phyloP scores from a whole-genome alignment of 2,888 invertebrate genomes.

The Calameuta idolon region DNA sequence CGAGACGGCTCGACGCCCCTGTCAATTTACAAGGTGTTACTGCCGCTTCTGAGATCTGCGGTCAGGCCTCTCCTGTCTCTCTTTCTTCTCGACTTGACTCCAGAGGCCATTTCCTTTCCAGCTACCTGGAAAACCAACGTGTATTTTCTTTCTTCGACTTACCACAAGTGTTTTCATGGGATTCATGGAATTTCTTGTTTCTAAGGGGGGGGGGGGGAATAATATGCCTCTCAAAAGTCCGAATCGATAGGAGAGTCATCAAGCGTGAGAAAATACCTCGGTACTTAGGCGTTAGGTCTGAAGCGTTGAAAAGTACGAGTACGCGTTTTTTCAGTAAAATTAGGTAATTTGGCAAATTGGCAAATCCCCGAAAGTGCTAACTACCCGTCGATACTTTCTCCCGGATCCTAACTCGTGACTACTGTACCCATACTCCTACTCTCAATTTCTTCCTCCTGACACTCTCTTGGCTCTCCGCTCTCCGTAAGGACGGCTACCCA shows the following conservation, averaged over 20 bases:
- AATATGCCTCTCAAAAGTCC: neutral
- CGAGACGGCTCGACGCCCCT: conserved; percentile 52
- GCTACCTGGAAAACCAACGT: neutral
- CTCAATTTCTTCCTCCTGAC: conserved; percentile 29
- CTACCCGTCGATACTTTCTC: conserved; percentile 42
- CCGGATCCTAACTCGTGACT: conserved; percentile 35
- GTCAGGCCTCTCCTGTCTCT: neutral
- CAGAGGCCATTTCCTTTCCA: neutral
- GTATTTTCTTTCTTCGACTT: neutral
- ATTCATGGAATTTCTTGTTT: neutral
- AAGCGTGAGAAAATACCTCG: neutral
- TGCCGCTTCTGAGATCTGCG: neutral
- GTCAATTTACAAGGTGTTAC: conserved; percentile 8
- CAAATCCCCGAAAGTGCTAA: conserved; percentile 2
- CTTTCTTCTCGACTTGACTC: neutral
- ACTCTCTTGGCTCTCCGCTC: conserved; percentile 19
- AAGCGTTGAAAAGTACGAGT: neutral
- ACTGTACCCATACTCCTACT: conserved; percentile 29
- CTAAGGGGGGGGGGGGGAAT: neutral
- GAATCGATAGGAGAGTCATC: neutral
- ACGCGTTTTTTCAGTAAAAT: neutral
- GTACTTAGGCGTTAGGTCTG: neutral
- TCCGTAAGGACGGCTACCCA: conserved; percentile 12
- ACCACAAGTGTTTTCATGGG: neutral
- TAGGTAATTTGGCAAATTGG: neutral